A percentile compares a stretch with the other conserved stretches of the same genome.
phyloP scores from a whole-genome alignment of 2,888 invertebrate species.

The Carterocephalus palaemon region DNA sequence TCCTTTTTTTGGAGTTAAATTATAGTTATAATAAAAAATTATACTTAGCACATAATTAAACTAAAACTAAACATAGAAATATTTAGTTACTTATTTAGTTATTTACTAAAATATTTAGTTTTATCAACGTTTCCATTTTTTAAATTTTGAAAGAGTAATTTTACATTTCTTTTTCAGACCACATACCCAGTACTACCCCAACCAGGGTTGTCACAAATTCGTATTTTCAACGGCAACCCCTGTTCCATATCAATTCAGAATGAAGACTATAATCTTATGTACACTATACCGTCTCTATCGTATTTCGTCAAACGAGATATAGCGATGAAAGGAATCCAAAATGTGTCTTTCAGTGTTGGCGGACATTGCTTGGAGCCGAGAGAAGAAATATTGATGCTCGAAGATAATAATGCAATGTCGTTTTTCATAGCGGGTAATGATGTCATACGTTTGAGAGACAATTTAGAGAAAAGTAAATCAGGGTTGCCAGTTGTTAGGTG shows the following conservation, averaged over 20 bases:
- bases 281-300: constrained; percentile 50
- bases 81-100: no score
- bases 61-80: no score
- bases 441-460: constrained; percentile 54
- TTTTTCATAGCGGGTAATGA: constrained; percentile 47
- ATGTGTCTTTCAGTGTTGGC: constrained; percentile 40
- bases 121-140: no score
- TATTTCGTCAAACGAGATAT: constrained; percentile 47
- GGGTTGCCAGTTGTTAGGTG: constrained; percentile 79
- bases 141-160: no score
- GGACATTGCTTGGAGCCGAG: constrained; percentile 46
- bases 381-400: constrained; percentile 42
- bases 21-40: no score
- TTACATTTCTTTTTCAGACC: constrained; percentile 54
- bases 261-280: constrained; percentile 55
- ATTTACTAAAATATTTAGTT: no score
- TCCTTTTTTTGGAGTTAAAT: no score
- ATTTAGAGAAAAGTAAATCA: constrained; percentile 74
- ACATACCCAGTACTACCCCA: constrained; percentile 80
- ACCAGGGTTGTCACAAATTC: constrained; percentile 74
- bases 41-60: no score
- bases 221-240: constrained; percentile 79
- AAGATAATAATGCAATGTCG: constrained; percentile 54
- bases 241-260: constrained; percentile 69
- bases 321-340: constrained; percentile 33